phyloP scores from a whole-genome alignment of 2,797 vertebrate genomes.

The Cirrhinus mrigala region DNA sequence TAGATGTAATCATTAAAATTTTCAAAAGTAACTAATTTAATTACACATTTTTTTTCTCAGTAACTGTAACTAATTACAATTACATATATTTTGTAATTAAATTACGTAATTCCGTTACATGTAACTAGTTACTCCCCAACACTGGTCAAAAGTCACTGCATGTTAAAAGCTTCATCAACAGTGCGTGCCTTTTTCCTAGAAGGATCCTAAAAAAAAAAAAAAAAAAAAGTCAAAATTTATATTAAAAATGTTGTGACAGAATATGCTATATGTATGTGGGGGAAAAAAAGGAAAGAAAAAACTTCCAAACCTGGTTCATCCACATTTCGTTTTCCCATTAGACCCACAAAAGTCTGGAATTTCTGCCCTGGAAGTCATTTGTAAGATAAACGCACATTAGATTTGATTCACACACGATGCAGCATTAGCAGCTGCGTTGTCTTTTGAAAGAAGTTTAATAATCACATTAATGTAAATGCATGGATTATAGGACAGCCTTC shows the following conservation, averaged over 20 bases:
- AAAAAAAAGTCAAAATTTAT: too few species aligned
- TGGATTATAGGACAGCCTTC: neutral
- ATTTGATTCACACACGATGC: neutral
- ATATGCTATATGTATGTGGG: neutral
- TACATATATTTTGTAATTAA: too few species aligned
- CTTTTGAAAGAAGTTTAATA: neutral
- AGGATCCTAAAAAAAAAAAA: slow-evolving; percentile 24
- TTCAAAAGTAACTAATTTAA: too few species aligned
- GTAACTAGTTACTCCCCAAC: too few species aligned
- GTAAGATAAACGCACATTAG: too few species aligned
- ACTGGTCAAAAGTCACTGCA: neutral
- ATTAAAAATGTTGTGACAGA: neutral
- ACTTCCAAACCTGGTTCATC: slow-evolving; percentile 27
- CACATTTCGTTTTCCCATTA: slow-evolving; percentile 73
- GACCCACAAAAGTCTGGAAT: slow-evolving; percentile 73
- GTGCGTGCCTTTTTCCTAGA: neutral
- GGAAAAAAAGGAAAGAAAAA: neutral
- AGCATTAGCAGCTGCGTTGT: neutral
- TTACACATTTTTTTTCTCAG: too few species aligned
- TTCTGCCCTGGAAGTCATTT: slow-evolving; percentile 62
- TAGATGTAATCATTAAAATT: too few species aligned
- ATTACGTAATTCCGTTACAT: too few species aligned
- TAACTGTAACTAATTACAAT: too few species aligned
- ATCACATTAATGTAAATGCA: neutral
- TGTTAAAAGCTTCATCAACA: neutral